Conservation (phyloP, 92 coral and sea anemone genomes). For the Palythoa grandis region DNA sequence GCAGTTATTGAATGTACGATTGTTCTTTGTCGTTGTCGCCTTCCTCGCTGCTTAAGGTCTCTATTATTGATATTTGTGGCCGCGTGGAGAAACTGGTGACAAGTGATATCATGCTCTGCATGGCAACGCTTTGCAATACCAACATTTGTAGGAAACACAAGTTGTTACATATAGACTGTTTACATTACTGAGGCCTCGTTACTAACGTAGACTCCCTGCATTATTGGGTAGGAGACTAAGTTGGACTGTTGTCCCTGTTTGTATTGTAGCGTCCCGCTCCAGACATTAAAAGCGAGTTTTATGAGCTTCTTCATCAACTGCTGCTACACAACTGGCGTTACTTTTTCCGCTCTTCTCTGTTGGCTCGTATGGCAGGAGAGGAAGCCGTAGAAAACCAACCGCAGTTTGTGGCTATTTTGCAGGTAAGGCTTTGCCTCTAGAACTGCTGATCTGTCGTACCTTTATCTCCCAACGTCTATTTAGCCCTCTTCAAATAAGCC, state of each 20-base stretch:
- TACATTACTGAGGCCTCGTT: too few species aligned
- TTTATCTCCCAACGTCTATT: too few species aligned
- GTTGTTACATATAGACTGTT: too few species aligned
- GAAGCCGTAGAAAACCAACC: slow-evolving; percentile 88
- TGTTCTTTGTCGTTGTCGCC: too few species aligned
- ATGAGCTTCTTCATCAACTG: slow-evolving; percentile 90
- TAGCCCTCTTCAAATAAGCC: too few species aligned
- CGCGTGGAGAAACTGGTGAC: too few species aligned
- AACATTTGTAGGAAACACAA: too few species aligned
- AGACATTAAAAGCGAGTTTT: slow-evolving; percentile 93
- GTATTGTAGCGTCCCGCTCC: slow-evolving; percentile 87
- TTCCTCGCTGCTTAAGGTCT: too few species aligned
- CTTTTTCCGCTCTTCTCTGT: slow-evolving; percentile 89
- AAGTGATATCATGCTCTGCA: too few species aligned
- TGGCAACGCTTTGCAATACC: too few species aligned
- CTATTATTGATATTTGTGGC: too few species aligned
- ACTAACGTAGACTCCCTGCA: neutral
- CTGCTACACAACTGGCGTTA: slow-evolving; percentile 97
- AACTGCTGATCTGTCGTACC: neutral
- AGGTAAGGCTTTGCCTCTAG: slow-evolving; percentile 55
- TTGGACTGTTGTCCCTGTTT: neutral
- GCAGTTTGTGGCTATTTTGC: slow-evolving; percentile 91
- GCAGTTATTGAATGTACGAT: too few species aligned
- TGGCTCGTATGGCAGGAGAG: slow-evolving; percentile 79
- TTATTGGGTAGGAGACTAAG: neutral